Conservation (phyloP, 2,797 vertebrate species). For the Rallus crepitans region DNA sequence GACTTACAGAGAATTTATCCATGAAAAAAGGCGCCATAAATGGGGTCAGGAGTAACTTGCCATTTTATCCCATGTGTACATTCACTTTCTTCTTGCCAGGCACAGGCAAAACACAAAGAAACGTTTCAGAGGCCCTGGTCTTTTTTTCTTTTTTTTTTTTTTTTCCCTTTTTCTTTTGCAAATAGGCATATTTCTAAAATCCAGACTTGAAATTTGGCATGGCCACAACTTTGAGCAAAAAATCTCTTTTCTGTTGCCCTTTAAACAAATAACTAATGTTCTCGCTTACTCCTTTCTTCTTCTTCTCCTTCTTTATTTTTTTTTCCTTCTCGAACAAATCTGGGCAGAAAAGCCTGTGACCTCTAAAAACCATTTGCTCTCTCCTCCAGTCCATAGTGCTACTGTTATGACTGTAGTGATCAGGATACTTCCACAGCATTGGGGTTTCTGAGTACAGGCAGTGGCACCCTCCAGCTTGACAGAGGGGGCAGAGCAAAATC, state of each 20-base stretch:
- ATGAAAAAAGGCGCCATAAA: constrained; percentile 1
- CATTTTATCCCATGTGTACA: background rate
- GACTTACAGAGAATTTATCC: constrained; percentile 35
- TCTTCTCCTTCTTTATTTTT: background rate
- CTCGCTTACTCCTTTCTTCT: background rate
- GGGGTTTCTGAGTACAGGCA: background rate
- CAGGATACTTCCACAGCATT: background rate
- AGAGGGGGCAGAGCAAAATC: background rate
- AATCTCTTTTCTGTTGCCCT: constrained; percentile 52
- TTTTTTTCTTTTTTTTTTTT: background rate
- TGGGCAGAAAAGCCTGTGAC: background rate
- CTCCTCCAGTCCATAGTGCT: background rate
- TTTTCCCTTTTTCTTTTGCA: background rate
- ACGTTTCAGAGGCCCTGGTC: constrained; percentile 34
- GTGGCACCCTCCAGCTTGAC: background rate
- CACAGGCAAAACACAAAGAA: constrained; percentile 14
- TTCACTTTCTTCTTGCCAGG: constrained; percentile 38
- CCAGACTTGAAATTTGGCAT: constrained; percentile 61
- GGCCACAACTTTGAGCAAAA: constrained; percentile 42
- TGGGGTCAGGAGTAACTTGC: constrained; percentile 6
- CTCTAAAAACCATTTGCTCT: background rate
- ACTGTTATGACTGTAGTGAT: background rate
- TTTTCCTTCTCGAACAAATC: background rate
- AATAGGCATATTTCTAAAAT: constrained; percentile 49
- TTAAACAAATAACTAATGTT: constrained; percentile 63